Percentiles rank a stretch among this genome's conserved stretches.
Conservation (phyloP, 2,888 invertebrate genomes). For the Eupsilia transversa region DNA sequence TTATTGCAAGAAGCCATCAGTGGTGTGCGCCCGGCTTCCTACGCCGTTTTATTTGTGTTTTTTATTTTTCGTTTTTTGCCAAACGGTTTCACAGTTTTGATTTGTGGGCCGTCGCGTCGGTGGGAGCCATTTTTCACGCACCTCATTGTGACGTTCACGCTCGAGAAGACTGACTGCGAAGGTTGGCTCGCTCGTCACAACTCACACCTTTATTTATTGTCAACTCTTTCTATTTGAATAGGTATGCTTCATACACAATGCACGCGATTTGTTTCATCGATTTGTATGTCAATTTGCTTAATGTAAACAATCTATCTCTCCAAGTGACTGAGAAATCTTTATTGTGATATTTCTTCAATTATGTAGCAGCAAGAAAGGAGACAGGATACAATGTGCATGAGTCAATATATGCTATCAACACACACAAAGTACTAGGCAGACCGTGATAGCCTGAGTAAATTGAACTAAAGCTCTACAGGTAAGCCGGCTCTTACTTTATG, state of each 20-base stretch:
- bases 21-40: slow-evolving; percentile 85
- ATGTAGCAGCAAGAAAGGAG: background rate
- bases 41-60: slow-evolving; percentile 76
- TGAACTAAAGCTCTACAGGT: too few species aligned
- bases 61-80: slow-evolving; percentile 75
- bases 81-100: slow-evolving; percentile 83
- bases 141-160: slow-evolving; percentile 83
- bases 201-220: slow-evolving; percentile 76
- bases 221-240: slow-evolving; percentile 70
- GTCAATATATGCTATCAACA: background rate
- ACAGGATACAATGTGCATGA: slow-evolving; percentile 12
- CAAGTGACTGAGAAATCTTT: background rate
- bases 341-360: background rate
- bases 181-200: slow-evolving; percentile 76
- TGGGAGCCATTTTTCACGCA: slow-evolving; percentile 83
- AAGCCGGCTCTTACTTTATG: background rate
- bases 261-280: slow-evolving; percentile 62
- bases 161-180: slow-evolving; percentile 73
- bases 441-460: background rate
- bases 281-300: slow-evolving; percentile 19
- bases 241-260: slow-evolving; percentile 68
- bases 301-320: background rate
- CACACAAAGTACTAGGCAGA: too few species aligned
- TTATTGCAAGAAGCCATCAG: slow-evolving; percentile 91
- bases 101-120: slow-evolving; percentile 82